These are phyloP conservation scores for Caligus rogercresseyi DNA, from an alignment of 1,140 invertebrate genomes.

Conservation along the genomic window DNA sequence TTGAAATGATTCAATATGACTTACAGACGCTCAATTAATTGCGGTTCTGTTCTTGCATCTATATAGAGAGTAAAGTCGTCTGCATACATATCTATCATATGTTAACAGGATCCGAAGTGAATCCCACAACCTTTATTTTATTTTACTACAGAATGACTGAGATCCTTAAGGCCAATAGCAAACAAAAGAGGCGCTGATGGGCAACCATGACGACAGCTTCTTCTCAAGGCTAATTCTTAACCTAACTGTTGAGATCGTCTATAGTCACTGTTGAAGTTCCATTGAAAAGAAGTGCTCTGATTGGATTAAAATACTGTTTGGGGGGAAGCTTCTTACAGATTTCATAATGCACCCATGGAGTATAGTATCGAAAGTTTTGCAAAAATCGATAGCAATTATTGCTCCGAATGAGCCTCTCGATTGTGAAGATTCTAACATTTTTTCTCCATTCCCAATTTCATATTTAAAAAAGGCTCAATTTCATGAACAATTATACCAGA, in stretches of 20 bases:
- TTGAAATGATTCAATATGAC: not conserved
- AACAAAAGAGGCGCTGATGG: not conserved
- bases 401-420: not conserved
- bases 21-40: not conserved
- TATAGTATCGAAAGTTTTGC: not conserved
- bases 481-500: not conserved
- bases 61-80: not conserved
- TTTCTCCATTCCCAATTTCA: not conserved
- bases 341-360: not conserved
- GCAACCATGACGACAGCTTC: not conserved
- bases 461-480: not conserved
- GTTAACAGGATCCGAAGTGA: not conserved
- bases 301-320: not conserved
- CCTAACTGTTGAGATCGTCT: not conserved
- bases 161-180: not conserved
- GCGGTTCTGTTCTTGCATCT: not conserved
- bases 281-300: not conserved
- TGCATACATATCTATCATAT: not conserved
- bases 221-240: not conserved
- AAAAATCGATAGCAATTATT: not conserved
- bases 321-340: not conserved
- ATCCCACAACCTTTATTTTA: not conserved
- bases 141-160: not conserved
- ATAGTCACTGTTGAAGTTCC: too few species aligned
- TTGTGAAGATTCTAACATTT: not conserved